These are phyloP conservation scores for Hippocampus abdominalis DNA, from an alignment of 2,113 vertebrate genomes.

Conservation along the genomic window DNA sequence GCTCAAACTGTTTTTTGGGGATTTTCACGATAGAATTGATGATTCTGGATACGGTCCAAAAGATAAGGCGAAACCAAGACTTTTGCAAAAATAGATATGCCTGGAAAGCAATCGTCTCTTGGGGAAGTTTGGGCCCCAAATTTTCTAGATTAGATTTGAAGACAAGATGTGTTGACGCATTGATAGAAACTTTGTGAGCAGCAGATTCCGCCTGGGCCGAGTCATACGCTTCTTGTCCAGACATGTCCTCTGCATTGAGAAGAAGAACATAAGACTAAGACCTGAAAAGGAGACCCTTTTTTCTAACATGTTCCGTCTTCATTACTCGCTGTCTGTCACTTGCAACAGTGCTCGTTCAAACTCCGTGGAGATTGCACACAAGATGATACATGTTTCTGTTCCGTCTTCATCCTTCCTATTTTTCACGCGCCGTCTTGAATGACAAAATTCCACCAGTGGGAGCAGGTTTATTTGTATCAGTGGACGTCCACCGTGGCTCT, in stretches of 20 bases:
- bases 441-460: slow-evolving; percentile 5
- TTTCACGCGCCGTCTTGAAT: neutral
- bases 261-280: slow-evolving; percentile 43
- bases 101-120: slow-evolving; percentile 18
- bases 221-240: slow-evolving; percentile 51
- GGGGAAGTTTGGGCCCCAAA: slow-evolving; percentile 12
- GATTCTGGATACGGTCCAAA: slow-evolving; percentile 20
- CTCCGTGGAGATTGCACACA: neutral
- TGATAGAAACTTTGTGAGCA: slow-evolving; percentile 52
- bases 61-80: neutral
- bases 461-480: slow-evolving; percentile 35
- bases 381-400: slow-evolving; percentile 4
- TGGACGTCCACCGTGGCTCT: slow-evolving; percentile 25
- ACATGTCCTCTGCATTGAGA: slow-evolving; percentile 38
- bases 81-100: slow-evolving; percentile 13
- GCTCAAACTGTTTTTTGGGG: neutral
- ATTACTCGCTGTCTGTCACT: slow-evolving; percentile 17
- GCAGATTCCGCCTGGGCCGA: slow-evolving; percentile 55
- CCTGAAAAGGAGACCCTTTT: slow-evolving; percentile 16
- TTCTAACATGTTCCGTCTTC: slow-evolving; percentile 8
- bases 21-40: no score
- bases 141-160: slow-evolving; percentile 58
- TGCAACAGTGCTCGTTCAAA: slow-evolving; percentile 2
- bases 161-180: slow-evolving; percentile 50
- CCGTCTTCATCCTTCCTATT: neutral